Evolutionary conservation across 1,140 invertebrate species (phyloP), one percentile per base, ranked within the genome.

Genomic region (Lordiphosa collinella): DNA sequence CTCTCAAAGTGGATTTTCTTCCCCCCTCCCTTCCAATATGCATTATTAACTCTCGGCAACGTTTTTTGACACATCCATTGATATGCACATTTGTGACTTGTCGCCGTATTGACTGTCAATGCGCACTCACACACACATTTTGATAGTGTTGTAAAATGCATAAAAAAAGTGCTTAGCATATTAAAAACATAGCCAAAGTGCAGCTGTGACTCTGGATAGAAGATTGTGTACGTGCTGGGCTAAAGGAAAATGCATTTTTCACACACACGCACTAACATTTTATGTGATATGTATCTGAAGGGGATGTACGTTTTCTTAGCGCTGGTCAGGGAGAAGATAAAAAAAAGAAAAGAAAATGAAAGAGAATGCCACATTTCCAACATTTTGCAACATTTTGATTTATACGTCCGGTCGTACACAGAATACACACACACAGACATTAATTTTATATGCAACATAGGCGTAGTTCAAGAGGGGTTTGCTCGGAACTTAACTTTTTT

Each of bases 131-230:
- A 50, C 37, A 36, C 18, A 12, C 60, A 34, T 37, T 59, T 65
- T 48, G 55, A 65, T 59, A 65, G 55, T 59, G 55, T 59, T 59
- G 55, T 59, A 53, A 65, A 65, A 58, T 53, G 61, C 41, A 65
- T 58, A 50, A 51, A 64, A 57, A 57, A 52, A 59, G 61, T 65
- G 61, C 61, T 65, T 65, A 65, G 61, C 61, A 65, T 65, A 65
- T 65, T 65, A 65, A 65, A 65, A 65, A 59, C 55, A 65, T 65
- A 43, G 61, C 61, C 48, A 48, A 65, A 65, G 43, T 65, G 61
- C 61, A 65, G 61, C 61, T 65, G 61, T 51, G 61, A 58, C 61
- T 51, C 36, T 7, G 25, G 25, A 8, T 29, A 1, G 25, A 29
- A 29, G 25, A 29, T 29, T 8, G 25, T 29, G 54, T 51, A 63